Base-by-base conservation (phyloP, 2,888 invertebrate genomes). In the Agrochola lota region DNA sequence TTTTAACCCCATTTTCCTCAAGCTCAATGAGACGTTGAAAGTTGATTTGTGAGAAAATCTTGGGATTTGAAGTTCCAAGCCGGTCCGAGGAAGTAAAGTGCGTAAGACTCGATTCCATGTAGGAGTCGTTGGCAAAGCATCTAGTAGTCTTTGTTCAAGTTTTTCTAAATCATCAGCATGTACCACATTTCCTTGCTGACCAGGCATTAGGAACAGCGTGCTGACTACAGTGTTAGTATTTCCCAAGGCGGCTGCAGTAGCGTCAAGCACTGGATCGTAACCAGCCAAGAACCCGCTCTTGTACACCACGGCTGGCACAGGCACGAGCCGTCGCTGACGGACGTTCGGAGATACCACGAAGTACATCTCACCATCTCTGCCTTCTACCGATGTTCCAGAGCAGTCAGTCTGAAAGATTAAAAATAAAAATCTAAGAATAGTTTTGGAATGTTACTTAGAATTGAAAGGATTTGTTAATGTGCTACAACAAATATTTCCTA, bases 341-440 rank as follows among this genome's bases (percentile, higher is more conserved):
- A 98, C 97, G 12, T 98, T 98, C 0, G 98, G 98, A 63, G 98
- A 97, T 0, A 98, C 98, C 52, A 98, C 98, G 94, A 98, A 99
- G 94, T 98, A 98, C 97, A 98, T 97, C 94, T 99, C 98, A 0
- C 98, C 98, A 89, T 98, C 98, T 71, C 98, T 97, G 43, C 98
- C 98, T 60, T 97, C 97, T 0, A 98, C 98, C 0, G 98, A 98
- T 5, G 98, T 98, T 49, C 96, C 97, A 0, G 97, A 97, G 93
- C 98, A 99, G 90, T 98, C 98, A 30, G 98, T 98, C 97, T 98
- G 97, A 85, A 97, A 97, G n/a, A 60, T 30, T 68, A 69, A 77
- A 78, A 81, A 71, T 40, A 77, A n/a, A 35, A 62, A 11, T 55
- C 11, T 74, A 49, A 62, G 35, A 68, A 77, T 35, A 30, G 12